Conservation (phyloP, 2,888 invertebrate genomes). For the Dexiosoma caninum region DNA sequence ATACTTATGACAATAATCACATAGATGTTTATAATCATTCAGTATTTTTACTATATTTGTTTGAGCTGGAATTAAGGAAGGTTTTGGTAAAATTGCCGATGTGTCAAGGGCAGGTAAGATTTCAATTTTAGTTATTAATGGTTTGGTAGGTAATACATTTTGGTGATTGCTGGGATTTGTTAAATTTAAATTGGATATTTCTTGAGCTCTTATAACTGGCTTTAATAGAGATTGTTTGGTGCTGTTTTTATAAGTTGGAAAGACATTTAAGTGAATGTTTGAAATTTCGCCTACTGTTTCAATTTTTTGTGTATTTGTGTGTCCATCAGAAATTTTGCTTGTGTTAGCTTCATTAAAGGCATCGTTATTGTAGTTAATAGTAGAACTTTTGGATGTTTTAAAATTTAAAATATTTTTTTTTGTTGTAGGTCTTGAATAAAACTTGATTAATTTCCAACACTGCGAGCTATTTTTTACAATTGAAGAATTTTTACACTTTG, state of each 20-base stretch:
- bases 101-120: conserved; percentile 36
- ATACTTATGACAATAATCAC: conserved; percentile 61
- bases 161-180: background rate
- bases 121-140: conserved; percentile 36
- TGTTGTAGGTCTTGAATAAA: background rate
- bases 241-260: background rate
- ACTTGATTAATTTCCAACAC: background rate
- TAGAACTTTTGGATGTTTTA: background rate
- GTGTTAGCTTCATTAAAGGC: background rate
- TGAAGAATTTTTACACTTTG: background rate
- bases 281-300: background rate
- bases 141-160: background rate
- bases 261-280: background rate
- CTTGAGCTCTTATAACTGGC: background rate
- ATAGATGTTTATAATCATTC: conserved; percentile 42
- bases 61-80: background rate
- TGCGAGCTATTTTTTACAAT: background rate
- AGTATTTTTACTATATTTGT: conserved; percentile 12
- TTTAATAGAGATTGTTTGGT: conserved; percentile 32
- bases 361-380: background rate
- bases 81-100: background rate
- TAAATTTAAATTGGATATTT: background rate
- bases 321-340: background rate
- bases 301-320: background rate
- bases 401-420: background rate